Evolutionary conservation across 64 coral and sea anemone genomes (phyloP).

Genomic region (Hydrozoanthus tunicans): DNA sequence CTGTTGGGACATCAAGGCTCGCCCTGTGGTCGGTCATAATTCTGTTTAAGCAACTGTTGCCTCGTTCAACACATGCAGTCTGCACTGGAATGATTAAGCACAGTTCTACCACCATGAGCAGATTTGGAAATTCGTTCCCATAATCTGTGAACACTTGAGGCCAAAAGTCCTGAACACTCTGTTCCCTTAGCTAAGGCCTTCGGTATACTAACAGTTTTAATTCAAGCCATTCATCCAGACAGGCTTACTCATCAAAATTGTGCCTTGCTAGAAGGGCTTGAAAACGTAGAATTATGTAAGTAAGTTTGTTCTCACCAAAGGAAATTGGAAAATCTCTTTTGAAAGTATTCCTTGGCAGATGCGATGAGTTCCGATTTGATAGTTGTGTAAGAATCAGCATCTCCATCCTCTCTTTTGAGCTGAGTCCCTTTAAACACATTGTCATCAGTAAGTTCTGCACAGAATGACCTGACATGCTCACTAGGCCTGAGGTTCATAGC

Average conservation of each 20-base stretch:
- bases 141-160: not conserved
- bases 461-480: conserved; percentile 36
- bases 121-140: conserved; percentile 34
- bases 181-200: conserved; percentile 3
- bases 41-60: conserved; percentile 48
- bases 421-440: conserved; percentile 23
- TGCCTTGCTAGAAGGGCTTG: conserved; percentile 3
- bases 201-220: conserved; percentile 38
- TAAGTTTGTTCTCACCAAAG: conserved; percentile 13
- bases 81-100: conserved; percentile 38
- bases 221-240: conserved; percentile 45
- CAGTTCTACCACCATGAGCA: conserved; percentile 33
- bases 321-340: conserved; percentile 47
- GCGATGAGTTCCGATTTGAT: not conserved
- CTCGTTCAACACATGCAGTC: conserved; percentile 38
- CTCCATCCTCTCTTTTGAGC: conserved; percentile 10
- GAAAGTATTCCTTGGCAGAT: not conserved
- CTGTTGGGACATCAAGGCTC: conserved; percentile 43
- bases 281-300: conserved; percentile 10
- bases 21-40: conserved; percentile 43
- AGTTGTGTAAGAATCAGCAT: conserved; percentile 12
- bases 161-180: conserved; percentile 24
- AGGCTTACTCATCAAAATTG: conserved; percentile 22
- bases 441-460: conserved; percentile 32
- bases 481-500: conserved; percentile 37